Evolutionary conservation across 1,140 invertebrate species (phyloP), one percentile per base, ranked within the genome.

Genomic region (Phocides pigmalion): DNA sequence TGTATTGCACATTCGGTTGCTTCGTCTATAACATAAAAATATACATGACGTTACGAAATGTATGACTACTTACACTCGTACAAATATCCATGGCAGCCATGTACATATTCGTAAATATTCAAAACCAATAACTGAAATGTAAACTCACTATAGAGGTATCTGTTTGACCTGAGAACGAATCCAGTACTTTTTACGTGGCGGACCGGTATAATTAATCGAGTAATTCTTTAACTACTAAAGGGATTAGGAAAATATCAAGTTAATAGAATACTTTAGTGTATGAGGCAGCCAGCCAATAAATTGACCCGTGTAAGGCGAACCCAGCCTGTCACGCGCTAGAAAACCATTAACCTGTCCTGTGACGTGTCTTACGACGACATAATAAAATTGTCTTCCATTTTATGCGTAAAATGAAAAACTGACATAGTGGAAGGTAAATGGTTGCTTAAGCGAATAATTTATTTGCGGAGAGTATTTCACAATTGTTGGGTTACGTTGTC

Each of bases 251-350:
- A 46, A 46, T 20, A 20, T 46, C 17, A 15, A 25, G n/a, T 50
- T 50, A 50, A 16, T 50, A 35, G 28, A 50, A 35, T 35, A 50
- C 15, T 50, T 47, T 14, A 47, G 11, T 42, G 22, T 44, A 32
- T 20, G 42, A 42, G 42, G 56, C 22, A 59, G 56, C 35, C 56
- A 59, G 56, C 56, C 56, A 59, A 59, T 59, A 59, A 59, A 59
- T 59, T 47, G 56, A 59, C 56, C 56, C 56, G 42, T 39, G 50
- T 59, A 59, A 59, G 56, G 41, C 42, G 41, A 35, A 32, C 56
- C 28, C 22, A 12, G 56, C 42, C 12, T 59, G 54, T 59, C 54
- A 59, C 54, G 41, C 54, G 47, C 47, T 41, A 41, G 42, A 32
- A 59, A 46, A 35, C 54, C 54, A 46, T 59, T 59, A 59, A 59